Evolutionary conservation across 2,888 invertebrate genomes (phyloP).

Genomic region (Syrphus vitripennis): DNA sequence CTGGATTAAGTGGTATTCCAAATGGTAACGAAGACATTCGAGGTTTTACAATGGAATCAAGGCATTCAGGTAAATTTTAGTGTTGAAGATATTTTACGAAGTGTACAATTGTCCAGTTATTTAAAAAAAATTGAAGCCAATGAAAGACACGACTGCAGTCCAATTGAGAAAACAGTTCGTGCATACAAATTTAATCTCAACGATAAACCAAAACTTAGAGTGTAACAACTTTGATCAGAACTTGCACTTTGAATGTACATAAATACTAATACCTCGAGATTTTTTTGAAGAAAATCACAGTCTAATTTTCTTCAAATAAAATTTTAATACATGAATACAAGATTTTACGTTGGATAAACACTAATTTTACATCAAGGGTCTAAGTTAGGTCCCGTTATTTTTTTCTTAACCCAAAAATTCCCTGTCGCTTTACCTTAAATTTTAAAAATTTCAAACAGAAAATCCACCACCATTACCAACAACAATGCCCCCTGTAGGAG

Average conservation of each 20-base stretch:
- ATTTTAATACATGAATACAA: too few relatives aligned
- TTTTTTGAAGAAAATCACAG: too few relatives aligned
- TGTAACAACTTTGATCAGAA: too few relatives aligned
- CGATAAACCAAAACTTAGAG: too few relatives aligned
- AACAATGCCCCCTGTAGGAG: constrained; percentile 80
- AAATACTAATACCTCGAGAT: too few relatives aligned
- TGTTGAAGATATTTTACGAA: not conserved
- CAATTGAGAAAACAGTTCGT: too few relatives aligned
- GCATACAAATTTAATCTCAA: too few relatives aligned
- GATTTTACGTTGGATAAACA: too few relatives aligned
- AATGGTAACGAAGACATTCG: constrained; percentile 80
- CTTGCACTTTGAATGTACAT: too few relatives aligned
- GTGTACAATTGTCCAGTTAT: not conserved
- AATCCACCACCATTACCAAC: constrained; percentile 81
- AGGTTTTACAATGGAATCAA: constrained; percentile 77
- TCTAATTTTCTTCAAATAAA: too few relatives aligned
- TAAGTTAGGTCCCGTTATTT: not conserved
- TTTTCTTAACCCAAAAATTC: not conserved
- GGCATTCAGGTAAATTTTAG: constrained; percentile 77
- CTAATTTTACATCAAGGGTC: not conserved
- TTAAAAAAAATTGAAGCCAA: not conserved
- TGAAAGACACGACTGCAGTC: too few relatives aligned
- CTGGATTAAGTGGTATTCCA: constrained; percentile 75
- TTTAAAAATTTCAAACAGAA: constrained; percentile 74
- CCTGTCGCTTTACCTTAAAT: not conserved